Base-by-base conservation (phyloP, 2,888 invertebrate genomes). In the Liposcelis brunnea region DNA sequence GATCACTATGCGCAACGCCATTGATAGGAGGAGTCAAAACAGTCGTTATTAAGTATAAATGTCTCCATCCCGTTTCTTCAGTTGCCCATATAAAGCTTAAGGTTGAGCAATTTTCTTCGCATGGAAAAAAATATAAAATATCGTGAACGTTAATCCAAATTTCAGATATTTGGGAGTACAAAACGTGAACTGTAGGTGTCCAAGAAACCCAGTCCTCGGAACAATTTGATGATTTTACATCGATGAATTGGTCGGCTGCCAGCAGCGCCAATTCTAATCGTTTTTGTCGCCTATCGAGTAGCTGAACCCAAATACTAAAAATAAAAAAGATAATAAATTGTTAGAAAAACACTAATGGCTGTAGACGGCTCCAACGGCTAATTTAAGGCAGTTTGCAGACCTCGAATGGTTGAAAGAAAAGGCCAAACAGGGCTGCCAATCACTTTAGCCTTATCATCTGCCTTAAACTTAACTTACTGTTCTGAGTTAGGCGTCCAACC, bases 61-160 rank as follows among this genome's bases (percentile, higher is more conserved):
- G 95, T 44, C 91, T 69, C 58, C 74, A 90, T 0, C 91, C 91
- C 0, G 81, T 80, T 60, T 89, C 85, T 64, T 95, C 94, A 34
- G 85, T 87, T 1, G 87, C 87, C 90, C 91, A 94, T 42, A 95
- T 71, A 62, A 93, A 91, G 50, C 68, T 68, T 12, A 78, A 61
- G 48, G 63, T 61, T 32, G 54, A 58, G 44, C 42, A 49, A 31
- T 51, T 51, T 38, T 59, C 59, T 26, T 26, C 26, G 26, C 8
- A 4, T 2, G 58, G 79, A 49, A 91, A 67, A 63, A 93, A 91
- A 61, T 87, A 72, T 0, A 94, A 66, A 49, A 91, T 71, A 60
- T 94, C 91, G 61, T 93, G 87, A 2, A 93, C 84, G 64, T 94
- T 93, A 48, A 94, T 77, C 94, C 94, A 94, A n/a, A 86, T 75